Conservation (phyloP, 1,140 invertebrate species). For the Pomacea maculata region DNA sequence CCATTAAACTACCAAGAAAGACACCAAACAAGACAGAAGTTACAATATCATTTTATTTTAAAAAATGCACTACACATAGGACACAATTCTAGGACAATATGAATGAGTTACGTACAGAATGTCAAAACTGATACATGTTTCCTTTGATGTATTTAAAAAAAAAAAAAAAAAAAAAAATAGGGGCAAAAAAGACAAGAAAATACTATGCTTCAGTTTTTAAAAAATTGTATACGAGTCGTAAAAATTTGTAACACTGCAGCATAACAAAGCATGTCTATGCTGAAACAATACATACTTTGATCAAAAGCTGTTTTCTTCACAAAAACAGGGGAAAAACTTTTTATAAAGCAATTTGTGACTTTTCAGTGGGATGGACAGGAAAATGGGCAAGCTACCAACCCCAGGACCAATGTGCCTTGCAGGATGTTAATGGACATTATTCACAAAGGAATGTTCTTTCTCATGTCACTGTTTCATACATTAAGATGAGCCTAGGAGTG, state of each 20-base stretch:
- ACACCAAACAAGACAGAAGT: not conserved
- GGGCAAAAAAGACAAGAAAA: slow-evolving; percentile 11
- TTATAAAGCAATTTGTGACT: slow-evolving; percentile 3
- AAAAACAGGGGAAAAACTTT: not conserved
- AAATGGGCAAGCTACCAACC: not conserved
- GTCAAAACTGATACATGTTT: not conserved
- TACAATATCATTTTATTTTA: not conserved
- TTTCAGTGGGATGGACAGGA: slow-evolving; percentile 16
- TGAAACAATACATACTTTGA: slow-evolving; percentile 11
- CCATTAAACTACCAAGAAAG: not conserved
- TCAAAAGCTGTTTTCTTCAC: not conserved
- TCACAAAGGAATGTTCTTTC: slow-evolving; percentile 5
- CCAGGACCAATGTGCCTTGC: not conserved
- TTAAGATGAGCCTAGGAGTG: slow-evolving; percentile 41
- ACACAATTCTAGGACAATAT: not conserved
- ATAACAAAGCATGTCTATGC: slow-evolving; percentile 5
- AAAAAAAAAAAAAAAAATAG: too few relatives aligned
- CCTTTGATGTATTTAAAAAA: too few relatives aligned
- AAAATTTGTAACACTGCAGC: not conserved
- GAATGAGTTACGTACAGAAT: not conserved
- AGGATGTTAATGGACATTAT: not conserved
- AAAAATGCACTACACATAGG: not conserved
- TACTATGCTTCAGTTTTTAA: slow-evolving; percentile 11
- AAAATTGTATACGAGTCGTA: not conserved
- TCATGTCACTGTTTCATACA: not conserved